A percentile compares a stretch with the other conserved stretches of the same genome.
These are phyloP conservation scores for Trichomycterus rosablanca DNA, from an alignment of 2,113 vertebrate species.

Conservation along the genomic window DNA sequence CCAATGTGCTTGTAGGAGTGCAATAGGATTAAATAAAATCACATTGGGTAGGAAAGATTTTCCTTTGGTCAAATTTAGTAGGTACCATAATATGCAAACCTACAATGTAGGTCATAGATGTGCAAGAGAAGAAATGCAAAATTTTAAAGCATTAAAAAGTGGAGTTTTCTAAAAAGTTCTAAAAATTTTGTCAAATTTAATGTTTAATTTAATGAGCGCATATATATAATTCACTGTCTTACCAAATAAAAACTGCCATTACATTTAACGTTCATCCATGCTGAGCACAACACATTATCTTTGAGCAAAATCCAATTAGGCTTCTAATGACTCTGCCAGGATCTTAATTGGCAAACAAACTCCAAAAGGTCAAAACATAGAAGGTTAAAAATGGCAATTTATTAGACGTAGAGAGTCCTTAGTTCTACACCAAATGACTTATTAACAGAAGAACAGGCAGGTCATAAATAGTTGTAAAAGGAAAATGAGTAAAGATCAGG, in stretches of 20 bases:
- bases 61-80: constrained; percentile 1
- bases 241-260: background rate
- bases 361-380: constrained; percentile 62
- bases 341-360: constrained; percentile 58
- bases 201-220: background rate
- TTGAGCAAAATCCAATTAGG: constrained; percentile 51
- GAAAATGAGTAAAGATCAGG: no score
- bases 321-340: constrained; percentile 52
- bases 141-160: background rate
- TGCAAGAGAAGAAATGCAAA: background rate
- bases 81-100: background rate
- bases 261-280: background rate
- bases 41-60: background rate
- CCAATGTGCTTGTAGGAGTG: background rate
- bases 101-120: background rate
- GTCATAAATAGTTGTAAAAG: constrained; percentile 14
- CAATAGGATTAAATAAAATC: constrained; percentile 14
- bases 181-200: no score
- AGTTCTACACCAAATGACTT: constrained; percentile 50
- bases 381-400: constrained; percentile 66
- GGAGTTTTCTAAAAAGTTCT: no score
- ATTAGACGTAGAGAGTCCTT: constrained; percentile 54
- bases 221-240: background rate
- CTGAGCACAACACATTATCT: constrained; percentile 14
- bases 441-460: constrained; percentile 45